Evolutionary conservation across 1,140 invertebrate genomes (phyloP).

Genomic region (Euwallacea similis): DNA sequence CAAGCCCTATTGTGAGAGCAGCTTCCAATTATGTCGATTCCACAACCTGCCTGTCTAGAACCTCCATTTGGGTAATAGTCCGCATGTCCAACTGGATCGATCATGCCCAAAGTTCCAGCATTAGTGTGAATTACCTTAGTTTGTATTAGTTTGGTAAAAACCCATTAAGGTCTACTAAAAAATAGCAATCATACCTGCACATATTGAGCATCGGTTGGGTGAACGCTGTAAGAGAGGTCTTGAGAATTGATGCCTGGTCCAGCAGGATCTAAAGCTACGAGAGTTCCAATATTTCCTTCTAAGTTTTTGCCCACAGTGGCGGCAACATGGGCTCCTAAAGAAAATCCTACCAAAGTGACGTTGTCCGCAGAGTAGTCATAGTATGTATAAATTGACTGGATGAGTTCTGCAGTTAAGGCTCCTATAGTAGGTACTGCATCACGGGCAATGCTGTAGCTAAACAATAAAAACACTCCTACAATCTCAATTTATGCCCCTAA

Average conservation of each 20-base stretch:
- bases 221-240: slow-evolving; percentile 46
- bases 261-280: slow-evolving; percentile 58
- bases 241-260: slow-evolving; percentile 59
- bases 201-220: slow-evolving; percentile 9
- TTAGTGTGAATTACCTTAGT: slow-evolving; percentile 75
- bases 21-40: slow-evolving; percentile 57
- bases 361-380: slow-evolving; percentile 57
- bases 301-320: slow-evolving; percentile 59
- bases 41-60: slow-evolving; percentile 72
- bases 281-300: slow-evolving; percentile 32
- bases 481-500: slow-evolving; percentile 37
- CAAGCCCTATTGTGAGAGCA: slow-evolving; percentile 76
- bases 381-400: slow-evolving; percentile 55
- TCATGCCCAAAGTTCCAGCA: slow-evolving; percentile 64
- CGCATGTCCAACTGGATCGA: slow-evolving; percentile 65
- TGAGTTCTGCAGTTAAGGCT: slow-evolving; percentile 55
- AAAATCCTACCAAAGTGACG: slow-evolving; percentile 66
- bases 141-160: neutral
- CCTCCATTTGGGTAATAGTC: slow-evolving; percentile 87
- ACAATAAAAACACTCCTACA: neutral
- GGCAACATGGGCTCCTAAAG: slow-evolving; percentile 68
- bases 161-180: no score
- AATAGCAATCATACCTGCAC: neutral
- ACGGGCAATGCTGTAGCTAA: slow-evolving; percentile 50
- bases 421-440: slow-evolving; percentile 58